Conservation (phyloP, 92 coral and sea anemone genomes). For the Pocillopora grandis region DNA sequence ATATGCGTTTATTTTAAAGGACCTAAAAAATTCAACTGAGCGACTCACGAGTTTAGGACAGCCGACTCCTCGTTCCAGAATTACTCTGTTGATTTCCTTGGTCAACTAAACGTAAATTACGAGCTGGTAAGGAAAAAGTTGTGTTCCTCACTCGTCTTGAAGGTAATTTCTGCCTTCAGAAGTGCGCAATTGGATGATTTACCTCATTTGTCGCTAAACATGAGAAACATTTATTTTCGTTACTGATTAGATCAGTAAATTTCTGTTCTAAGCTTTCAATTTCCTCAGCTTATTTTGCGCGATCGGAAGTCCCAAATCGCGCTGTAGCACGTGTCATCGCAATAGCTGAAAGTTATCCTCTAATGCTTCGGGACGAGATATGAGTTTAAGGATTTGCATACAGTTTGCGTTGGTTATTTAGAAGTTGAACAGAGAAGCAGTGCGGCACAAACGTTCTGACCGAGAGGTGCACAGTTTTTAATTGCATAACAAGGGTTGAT, state of each 20-base stretch:
- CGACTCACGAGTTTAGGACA: background rate
- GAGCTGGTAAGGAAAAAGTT: slow-evolving; percentile 18
- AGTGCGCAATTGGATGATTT: background rate
- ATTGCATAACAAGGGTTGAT: background rate
- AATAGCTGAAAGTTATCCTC: background rate
- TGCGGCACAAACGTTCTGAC: background rate
- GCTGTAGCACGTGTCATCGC: background rate
- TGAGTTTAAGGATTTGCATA: background rate
- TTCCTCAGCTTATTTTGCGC: background rate
- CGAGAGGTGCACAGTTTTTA: background rate
- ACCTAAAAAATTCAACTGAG: background rate
- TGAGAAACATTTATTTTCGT: slow-evolving; percentile 12
- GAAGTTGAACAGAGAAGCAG: slow-evolving; percentile 4
- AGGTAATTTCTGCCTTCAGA: background rate
- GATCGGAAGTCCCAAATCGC: slow-evolving; percentile 10
- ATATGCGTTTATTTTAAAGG: background rate
- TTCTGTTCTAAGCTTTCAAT: slow-evolving; percentile 12
- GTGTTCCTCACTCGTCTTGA: background rate
- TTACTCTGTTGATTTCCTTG: background rate
- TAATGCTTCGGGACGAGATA: background rate
- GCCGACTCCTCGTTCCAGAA: background rate
- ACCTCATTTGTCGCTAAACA: slow-evolving; percentile 11
- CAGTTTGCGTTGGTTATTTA: background rate
- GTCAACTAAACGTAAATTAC: background rate
- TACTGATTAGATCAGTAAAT: slow-evolving; percentile 32